Evolutionary conservation across 2,797 vertebrate genomes (phyloP), one percentile per base, ranked within the genome.

Genomic region (Xyrichtys novacula): DNA sequence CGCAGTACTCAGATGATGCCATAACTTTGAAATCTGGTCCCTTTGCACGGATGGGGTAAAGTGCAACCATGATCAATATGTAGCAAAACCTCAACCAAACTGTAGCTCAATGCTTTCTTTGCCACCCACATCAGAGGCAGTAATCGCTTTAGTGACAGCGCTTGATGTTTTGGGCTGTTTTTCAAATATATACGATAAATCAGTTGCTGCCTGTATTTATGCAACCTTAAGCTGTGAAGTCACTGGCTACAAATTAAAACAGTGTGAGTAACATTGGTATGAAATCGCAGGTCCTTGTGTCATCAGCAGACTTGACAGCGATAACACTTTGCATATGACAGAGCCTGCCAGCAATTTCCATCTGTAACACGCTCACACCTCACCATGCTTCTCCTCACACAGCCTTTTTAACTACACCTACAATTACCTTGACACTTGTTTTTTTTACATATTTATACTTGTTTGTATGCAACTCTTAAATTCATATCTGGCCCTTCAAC

Each of bases 1-100:
- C 68, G 48, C 75, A 81, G 74, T 86, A 68, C 85, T 90, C 55
- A 69, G 78, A 88, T 87, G 60, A 83, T 78, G 87, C 44, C 69
- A 85, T 78, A 86, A 88, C 84, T 88, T 80, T 78, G 74, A 44
- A 64, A 54, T 56, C 25, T 53, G 42, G 42, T 61, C 81, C 64
- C 71, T 84, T 82, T 83, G 86, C 80, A 84, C 71, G 76, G 74
- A 83, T 58, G 49, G 47, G 34, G 60, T 50, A n/a, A 64, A 50
- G 40, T 36, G 28, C 44, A 22, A 56, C 26, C 55, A 81, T 20
- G 67, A 73, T 47, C 65, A 62, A 62, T 53, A 7, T 44, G 49
- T 64, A 60, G 55, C 34, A 39, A 62, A 43, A 55, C 39, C n/a
- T 22, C 50, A 73, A 39, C 22, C 31, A 48, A 71, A 52, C 53